Evolutionary conservation across 2,797 vertebrate genomes (phyloP).

Genomic region (Triplophysa bombifrons): DNA sequence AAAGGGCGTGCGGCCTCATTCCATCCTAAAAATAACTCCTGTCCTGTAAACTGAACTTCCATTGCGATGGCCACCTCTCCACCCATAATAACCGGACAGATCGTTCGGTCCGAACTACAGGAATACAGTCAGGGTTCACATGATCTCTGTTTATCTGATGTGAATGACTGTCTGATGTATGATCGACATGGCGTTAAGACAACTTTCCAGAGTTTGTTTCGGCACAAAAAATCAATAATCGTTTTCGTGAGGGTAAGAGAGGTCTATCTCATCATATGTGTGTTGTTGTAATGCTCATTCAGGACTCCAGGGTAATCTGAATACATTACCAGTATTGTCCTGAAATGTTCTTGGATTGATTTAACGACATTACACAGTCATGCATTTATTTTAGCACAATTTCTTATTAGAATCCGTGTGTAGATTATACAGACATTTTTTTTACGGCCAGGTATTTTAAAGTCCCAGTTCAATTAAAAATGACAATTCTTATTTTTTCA

Average conservation of each 20-base stretch:
- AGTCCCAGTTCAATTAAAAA: no score
- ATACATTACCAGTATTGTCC: neutral
- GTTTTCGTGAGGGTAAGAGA: slow-evolving; percentile 89
- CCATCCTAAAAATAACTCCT: slow-evolving; percentile 64
- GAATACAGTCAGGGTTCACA: neutral
- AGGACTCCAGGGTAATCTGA: neutral
- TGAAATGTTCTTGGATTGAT: neutral
- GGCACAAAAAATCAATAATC: slow-evolving; percentile 80
- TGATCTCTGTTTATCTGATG: slow-evolving; percentile 62
- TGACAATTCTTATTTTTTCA: no score
- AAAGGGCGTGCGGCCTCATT: slow-evolving; percentile 64
- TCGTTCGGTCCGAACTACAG: slow-evolving; percentile 56
- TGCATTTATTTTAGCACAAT: neutral
- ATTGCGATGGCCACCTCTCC: slow-evolving; percentile 68
- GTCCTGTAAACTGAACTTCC: slow-evolving; percentile 34
- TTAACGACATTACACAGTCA: no score
- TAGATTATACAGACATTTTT: neutral
- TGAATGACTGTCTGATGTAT: slow-evolving; percentile 75
- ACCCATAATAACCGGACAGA: slow-evolving; percentile 81
- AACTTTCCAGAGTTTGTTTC: slow-evolving; percentile 79
- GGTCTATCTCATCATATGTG: neutral
- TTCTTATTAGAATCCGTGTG: neutral
- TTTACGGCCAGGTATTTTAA: neutral
- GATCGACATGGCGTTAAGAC: slow-evolving; percentile 72
- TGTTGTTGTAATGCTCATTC: neutral